Base-by-base conservation (phyloP, 2,113 vertebrate genomes). In the Carlito syrichta region DNA sequence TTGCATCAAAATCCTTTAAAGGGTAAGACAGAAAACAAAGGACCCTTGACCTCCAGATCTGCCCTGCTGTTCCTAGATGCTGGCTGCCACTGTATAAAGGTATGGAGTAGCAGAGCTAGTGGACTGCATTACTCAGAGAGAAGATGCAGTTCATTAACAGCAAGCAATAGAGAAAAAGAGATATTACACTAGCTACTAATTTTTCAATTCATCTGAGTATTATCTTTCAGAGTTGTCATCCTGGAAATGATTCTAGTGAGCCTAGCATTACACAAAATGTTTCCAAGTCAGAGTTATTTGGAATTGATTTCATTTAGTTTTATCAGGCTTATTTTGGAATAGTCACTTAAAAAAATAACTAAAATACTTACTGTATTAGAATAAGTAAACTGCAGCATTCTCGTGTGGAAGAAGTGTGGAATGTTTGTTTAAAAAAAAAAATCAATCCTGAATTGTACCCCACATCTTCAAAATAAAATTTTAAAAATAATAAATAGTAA, bases 21-120 rank as follows among this genome's bases (percentile, higher is more conserved):
- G 86, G 11, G 8, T 62, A 81, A 89, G 10, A 73, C 48, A 93
- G 78, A 35, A 96, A 96, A 89, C 60, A 93, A 93, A 92, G n/a
- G 62, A 92, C 12, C 11, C n/a, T 82, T 7, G 5, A 78, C 58
- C 38, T 63, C 40, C 35, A 14, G 58, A 74, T 62, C 52, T 71
- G 63, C 14, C 25, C 38, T 45, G 16, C 32, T 89, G 25, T 86
- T 66, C 76, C 16, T 32, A 94, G 78, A 91, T 89, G 48, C 27
- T 73, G 52, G 35, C 11, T 81, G 62, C 27, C 45, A 69, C 19
- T 52, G 20, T 69, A 62, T 25, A 50, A 8, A 88, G 27, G 38
- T 8, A 35, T 40, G 32, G 25, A 25, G 10, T 48, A 63, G 48
- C 22, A 83, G 60, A 87, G 60, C 32, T 56, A 48, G 76, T 63